phyloP scores from a whole-genome alignment of 2,888 invertebrate species.

The Gymnocheta viridis region DNA sequence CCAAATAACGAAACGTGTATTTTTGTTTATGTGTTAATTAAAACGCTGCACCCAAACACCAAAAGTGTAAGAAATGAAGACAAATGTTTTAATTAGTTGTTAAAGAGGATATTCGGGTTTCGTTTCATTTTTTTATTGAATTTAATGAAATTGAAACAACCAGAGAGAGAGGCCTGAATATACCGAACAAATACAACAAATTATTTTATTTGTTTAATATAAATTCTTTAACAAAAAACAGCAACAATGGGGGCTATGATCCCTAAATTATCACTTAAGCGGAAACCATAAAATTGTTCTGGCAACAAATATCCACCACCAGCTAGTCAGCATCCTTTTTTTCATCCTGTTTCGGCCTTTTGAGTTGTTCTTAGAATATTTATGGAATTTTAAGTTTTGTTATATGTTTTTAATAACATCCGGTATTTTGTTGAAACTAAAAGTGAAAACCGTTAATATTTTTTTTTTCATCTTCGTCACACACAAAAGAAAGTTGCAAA shows the following conservation, averaged over 20 bases:
- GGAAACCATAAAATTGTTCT: constrained; percentile 68
- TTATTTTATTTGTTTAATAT: constrained; percentile 61
- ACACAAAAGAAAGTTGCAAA: constrained; percentile 34
- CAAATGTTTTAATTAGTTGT: constrained; percentile 81
- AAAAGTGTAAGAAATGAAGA: constrained; percentile 80
- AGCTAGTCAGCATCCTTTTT: constrained; percentile 39
- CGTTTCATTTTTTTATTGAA: constrained; percentile 14
- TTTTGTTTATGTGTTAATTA: constrained; percentile 79
- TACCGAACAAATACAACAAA: background rate
- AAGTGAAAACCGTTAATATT: constrained; percentile 65
- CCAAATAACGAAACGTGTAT: constrained; percentile 70
- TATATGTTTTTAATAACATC: constrained; percentile 71
- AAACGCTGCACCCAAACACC: constrained; percentile 67
- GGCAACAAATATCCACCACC: constrained; percentile 51
- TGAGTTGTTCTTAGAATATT: constrained; percentile 40
- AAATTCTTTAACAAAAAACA: constrained; percentile 41
- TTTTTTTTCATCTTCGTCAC: constrained; percentile 42
- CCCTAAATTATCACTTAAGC: constrained; percentile 65
- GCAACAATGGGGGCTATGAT: background rate
- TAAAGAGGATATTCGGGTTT: constrained; percentile 32
- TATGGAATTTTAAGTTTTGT: constrained; percentile 65
- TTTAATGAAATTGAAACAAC: constrained; percentile 43
- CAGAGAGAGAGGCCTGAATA: background rate
- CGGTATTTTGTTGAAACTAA: constrained; percentile 67
- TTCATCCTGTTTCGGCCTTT: background rate